A percentile compares a stretch with the other conserved stretches of the same genome.
Evolutionary conservation across 2,113 vertebrate genomes (phyloP).

Genomic region (Pycnonotus jocosus): DNA sequence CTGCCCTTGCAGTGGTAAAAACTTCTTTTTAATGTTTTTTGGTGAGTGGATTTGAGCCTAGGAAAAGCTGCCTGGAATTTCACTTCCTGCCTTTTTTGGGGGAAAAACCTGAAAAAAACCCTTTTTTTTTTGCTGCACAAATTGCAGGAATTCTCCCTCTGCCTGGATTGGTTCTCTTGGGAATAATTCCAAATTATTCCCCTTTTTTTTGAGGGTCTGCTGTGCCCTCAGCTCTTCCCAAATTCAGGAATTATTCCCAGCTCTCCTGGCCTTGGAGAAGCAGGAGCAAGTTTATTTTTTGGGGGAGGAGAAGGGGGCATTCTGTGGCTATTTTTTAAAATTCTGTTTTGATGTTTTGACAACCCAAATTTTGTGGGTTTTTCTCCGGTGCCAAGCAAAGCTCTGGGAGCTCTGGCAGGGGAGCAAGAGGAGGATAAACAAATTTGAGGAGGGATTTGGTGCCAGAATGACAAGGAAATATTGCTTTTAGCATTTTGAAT

Average conservation of each 20-base stretch:
- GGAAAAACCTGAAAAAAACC: no score
- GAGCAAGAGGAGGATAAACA: not conserved
- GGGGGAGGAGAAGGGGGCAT: not conserved
- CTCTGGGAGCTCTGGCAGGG: not conserved
- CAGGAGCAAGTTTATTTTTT: not conserved
- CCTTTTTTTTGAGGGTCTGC: not conserved
- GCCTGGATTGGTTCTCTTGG: not conserved
- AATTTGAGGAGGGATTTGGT: not conserved
- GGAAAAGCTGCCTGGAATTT: conserved; percentile 11
- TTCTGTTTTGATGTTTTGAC: conserved; percentile 1
- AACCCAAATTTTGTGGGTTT: not conserved
- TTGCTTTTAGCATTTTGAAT: not conserved
- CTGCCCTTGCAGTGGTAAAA: not conserved
- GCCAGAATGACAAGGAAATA: not conserved
- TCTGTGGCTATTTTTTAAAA: not conserved
- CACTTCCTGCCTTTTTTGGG: not conserved
- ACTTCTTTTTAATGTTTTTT: not conserved
- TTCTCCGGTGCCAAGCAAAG: not conserved
- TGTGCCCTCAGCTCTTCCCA: not conserved
- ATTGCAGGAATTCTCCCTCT: not conserved
- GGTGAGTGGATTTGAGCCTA: not conserved
- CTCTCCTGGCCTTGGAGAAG: not conserved
- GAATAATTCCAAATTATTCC: not conserved
- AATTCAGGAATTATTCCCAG: not conserved
- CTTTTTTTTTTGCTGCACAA: not conserved